These are phyloP conservation scores for Harpalus rubripes DNA, from an alignment of 2,888 invertebrate genomes.

Conservation along the genomic window DNA sequence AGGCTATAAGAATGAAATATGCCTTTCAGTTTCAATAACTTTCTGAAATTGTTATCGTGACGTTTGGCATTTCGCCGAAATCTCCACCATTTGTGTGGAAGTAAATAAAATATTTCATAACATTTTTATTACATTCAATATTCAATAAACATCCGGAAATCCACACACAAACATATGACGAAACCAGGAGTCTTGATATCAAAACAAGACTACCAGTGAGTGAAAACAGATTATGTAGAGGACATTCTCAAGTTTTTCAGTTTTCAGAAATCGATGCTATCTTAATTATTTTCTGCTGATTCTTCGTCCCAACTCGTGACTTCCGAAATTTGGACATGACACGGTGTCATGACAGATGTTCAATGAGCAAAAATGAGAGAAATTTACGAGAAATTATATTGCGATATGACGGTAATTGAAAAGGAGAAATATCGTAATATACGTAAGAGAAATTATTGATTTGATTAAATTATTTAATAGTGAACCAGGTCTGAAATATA, in stretches of 20 bases:
- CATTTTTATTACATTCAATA: constrained; percentile 30
- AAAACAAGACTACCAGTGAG: constrained; percentile 3
- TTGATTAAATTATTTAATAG: constrained; percentile 43
- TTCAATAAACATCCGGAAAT: constrained; percentile 34
- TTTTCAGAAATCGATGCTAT: constrained; percentile 39
- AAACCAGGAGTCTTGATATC: not conserved
- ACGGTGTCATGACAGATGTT: constrained; percentile 27
- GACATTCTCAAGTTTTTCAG: constrained; percentile 8
- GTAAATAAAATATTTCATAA: constrained; percentile 42
- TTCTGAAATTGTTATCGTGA: constrained; percentile 12
- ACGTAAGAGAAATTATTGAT: constrained; percentile 36
- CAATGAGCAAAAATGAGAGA: constrained; percentile 29
- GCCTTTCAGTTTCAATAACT: not conserved
- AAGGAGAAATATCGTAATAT: constrained; percentile 4
- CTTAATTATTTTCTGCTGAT: constrained; percentile 24
- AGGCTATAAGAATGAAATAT: constrained; percentile 6
- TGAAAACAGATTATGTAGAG: constrained; percentile 15
- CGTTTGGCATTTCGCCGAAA: constrained; percentile 22
- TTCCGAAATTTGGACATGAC: not conserved
- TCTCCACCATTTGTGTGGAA: constrained; percentile 13
- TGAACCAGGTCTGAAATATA: constrained; percentile 11
- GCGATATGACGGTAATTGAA: constrained; percentile 27
- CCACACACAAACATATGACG: constrained; percentile 17
- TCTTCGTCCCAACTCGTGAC: constrained; percentile 1
- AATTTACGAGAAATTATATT: constrained; percentile 41